Conservation (phyloP, 2,888 invertebrate species). For the Melinaea menophilus region DNA sequence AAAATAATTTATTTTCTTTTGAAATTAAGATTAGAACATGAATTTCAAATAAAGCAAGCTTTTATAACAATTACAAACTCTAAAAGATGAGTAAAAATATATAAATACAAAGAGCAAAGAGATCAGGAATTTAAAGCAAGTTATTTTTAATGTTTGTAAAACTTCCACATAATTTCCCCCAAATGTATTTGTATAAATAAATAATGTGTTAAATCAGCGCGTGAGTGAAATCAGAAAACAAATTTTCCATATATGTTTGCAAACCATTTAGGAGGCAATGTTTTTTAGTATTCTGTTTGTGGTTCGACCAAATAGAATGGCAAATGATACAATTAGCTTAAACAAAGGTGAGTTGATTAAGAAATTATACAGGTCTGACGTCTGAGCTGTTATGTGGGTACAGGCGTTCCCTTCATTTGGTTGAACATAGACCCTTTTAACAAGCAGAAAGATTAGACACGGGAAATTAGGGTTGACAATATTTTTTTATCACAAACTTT, state of each 20-base stretch:
- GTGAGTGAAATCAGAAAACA: slow-evolving; percentile 31
- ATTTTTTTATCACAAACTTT: slow-evolving; percentile 21
- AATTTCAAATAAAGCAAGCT: too few species aligned
- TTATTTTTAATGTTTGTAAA: too few species aligned
- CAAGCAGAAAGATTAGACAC: slow-evolving; percentile 35
- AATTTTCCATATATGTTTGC: slow-evolving; percentile 31
- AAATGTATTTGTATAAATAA: slow-evolving; percentile 16
- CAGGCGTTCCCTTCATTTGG: slow-evolving; percentile 41
- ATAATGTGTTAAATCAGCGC: slow-evolving; percentile 23
- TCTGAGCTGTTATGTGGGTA: slow-evolving; percentile 43
- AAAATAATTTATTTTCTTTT: background rate
- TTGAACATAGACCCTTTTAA: slow-evolving; percentile 42
- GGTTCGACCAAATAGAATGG: slow-evolving; percentile 54
- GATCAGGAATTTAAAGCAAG: too few species aligned
- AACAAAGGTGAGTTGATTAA: slow-evolving; percentile 67
- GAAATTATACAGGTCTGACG: slow-evolving; percentile 52
- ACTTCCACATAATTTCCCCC: background rate
- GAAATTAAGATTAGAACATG: slow-evolving; percentile 7
- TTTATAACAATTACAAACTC: too few species aligned
- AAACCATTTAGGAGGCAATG: slow-evolving; percentile 38
- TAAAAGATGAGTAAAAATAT: too few species aligned
- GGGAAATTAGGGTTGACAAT: slow-evolving; percentile 31
- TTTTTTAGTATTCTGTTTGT: slow-evolving; percentile 47
- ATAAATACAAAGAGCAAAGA: too few species aligned
- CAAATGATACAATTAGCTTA: slow-evolving; percentile 59